Percentiles rank a stretch among this genome's conserved stretches.
These are phyloP conservation scores for Zenarchopterus dispar DNA, from an alignment of 2,797 vertebrate species.

Conservation along the genomic window DNA sequence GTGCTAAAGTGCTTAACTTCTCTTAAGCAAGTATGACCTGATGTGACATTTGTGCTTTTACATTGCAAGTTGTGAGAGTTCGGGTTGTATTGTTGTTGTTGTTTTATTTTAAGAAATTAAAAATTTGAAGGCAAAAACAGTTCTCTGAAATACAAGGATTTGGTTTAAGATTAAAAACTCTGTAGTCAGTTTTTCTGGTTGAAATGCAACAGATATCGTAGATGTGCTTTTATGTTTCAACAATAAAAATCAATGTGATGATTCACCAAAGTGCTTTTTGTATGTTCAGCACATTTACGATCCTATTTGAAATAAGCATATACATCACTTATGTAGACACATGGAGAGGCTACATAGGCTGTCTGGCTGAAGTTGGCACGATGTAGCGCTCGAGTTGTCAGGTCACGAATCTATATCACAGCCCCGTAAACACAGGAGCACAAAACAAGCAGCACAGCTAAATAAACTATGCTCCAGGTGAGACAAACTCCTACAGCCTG, in stretches of 20 bases:
- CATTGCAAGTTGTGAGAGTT: too few species aligned
- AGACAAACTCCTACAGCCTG: constrained; percentile 25
- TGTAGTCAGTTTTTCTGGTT: too few species aligned
- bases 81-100: too few species aligned
- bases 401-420: constrained; percentile 58
- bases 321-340: constrained; percentile 4
- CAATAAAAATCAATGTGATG: constrained; percentile 26
- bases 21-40: too few species aligned
- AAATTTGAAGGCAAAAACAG: too few species aligned
- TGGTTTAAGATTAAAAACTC: too few species aligned
- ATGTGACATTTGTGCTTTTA: too few species aligned
- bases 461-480: constrained; percentile 63
- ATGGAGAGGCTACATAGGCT: constrained; percentile 9
- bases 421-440: constrained; percentile 61
- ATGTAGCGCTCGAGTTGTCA: constrained; percentile 44
- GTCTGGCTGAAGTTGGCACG: constrained; percentile 43
- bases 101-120: too few species aligned
- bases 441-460: constrained; percentile 29
- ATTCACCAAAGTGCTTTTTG: constrained; percentile 30
- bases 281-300: constrained; percentile 22
- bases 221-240: too few species aligned
- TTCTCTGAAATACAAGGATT: too few species aligned
- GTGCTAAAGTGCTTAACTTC: too few species aligned
- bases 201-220: too few species aligned
- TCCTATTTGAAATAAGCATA: constrained; percentile 11